Evolutionary conservation across 2,797 vertebrate genomes (phyloP).

Genomic region (Sebastes vulpes): DNA sequence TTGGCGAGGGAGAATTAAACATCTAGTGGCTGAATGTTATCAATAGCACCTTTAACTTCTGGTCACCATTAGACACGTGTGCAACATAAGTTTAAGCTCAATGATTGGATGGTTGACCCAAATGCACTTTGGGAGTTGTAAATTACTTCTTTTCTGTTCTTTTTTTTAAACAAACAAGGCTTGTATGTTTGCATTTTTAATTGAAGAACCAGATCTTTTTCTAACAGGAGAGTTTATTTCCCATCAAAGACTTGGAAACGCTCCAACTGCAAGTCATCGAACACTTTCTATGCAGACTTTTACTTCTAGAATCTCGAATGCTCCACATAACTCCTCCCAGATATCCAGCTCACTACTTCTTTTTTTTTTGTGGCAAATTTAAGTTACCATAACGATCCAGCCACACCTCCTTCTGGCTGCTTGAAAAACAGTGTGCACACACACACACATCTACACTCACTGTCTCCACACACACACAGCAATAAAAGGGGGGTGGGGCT

Average conservation of each 20-base stretch:
- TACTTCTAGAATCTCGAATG: background rate
- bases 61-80: accelerated
- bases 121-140: background rate
- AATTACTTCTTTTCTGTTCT: background rate
- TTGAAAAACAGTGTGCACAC: slow-evolving; percentile 17
- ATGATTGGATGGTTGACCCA: background rate
- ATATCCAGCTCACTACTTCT: background rate
- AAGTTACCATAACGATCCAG: slow-evolving; percentile 57
- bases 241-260: background rate
- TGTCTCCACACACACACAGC: slow-evolving; percentile 48
- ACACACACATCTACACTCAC: slow-evolving; percentile 48
- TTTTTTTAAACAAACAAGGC: background rate
- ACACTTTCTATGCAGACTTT: background rate
- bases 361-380: background rate
- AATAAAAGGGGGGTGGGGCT: slow-evolving; percentile 58
- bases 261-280: slow-evolving; percentile 3
- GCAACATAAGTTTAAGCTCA: background rate
- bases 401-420: slow-evolving; percentile 45
- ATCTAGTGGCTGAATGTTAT: background rate
- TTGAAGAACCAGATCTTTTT: background rate
- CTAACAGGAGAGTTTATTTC: background rate
- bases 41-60: background rate
- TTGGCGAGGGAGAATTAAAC: no score
- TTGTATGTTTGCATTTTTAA: background rate
- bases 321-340: background rate